Base-by-base conservation (phyloP, 2,113 vertebrate species). In the Sarotherodon lohbergeri region DNA sequence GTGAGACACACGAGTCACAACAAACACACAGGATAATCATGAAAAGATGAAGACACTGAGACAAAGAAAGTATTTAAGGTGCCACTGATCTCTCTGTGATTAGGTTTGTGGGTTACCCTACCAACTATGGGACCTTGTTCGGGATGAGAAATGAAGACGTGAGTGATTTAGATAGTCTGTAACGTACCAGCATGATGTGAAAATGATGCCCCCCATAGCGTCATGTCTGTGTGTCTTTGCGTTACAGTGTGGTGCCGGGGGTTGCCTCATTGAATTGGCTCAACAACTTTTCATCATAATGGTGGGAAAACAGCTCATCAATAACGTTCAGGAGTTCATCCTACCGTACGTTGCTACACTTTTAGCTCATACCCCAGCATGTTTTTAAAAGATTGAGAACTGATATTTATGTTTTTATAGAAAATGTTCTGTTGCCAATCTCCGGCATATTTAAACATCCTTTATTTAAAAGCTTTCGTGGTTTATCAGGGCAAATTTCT, bases 281-380 rank as follows among this genome's bases (percentile, higher is more conserved):
- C 95, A 97, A 84, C 96, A 97, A 32, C 97, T 97, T n/a, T 97
- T 97, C 89, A 95, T 97, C 92, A 97, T 97, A 86, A 97, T 96
- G 96, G 97, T 97, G 84, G 97, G 97, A 48, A 97, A 97, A 83
- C 96, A 97, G 92, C 92, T 97, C 24, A 94, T 96, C 93, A 96
- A 96, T 95, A 97, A 97, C 41, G 10, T 96, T 56, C 96, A 97
- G 90, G 97, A 97, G 91, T 97, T 97, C 46, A 73, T 97, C n/a
- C 66, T 97, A 52, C 97, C 96, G 96, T 97, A 95, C 17, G 96
- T 80, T 16, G 32, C 17, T 4, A 27, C 17, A 50, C n/a, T 12
- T 29, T 48, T 57, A 9, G 22, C 8, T 61, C 7, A 59, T 36
- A 19, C 16, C 9, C 7, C 27, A 54, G 13, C 22, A 3, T 34